Conservation (phyloP, 2,888 invertebrate genomes). For the Tachina grossa region DNA sequence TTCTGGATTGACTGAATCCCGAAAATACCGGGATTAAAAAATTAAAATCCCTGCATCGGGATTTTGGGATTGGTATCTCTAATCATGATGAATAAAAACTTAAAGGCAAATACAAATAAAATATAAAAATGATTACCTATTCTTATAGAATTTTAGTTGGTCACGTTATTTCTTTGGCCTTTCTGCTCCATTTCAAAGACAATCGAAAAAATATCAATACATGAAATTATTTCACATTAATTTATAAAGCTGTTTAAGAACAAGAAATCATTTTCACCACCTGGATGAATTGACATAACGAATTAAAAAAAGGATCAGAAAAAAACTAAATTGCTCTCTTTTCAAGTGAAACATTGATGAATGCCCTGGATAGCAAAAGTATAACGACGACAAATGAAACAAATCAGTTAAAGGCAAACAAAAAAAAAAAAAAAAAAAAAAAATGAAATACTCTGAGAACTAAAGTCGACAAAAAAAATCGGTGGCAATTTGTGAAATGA, state of each 20-base stretch:
- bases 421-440: no score
- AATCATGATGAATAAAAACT: no score
- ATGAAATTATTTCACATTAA: constrained; percentile 58
- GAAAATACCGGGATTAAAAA: no score
- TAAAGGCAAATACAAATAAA: no score
- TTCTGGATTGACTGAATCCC: no score
- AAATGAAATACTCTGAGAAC: constrained; percentile 48
- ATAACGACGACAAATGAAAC: constrained; percentile 62
- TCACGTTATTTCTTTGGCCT: constrained; percentile 12
- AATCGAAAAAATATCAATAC: constrained; percentile 16
- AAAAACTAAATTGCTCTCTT: constrained; percentile 39
- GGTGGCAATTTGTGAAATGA: constrained; percentile 72
- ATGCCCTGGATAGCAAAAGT: constrained; percentile 67
- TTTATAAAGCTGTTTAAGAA: constrained; percentile 66
- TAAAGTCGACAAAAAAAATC: constrained; percentile 75
- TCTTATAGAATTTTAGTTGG: constrained; percentile 25
- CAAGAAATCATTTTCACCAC: constrained; percentile 69
- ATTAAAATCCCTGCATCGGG: no score
- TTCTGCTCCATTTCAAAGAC: constrained; percentile 14
- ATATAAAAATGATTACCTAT: no score
- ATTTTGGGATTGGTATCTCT: no score
- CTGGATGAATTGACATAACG: constrained; percentile 63
- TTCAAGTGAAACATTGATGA: constrained; percentile 70
- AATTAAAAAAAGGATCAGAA: constrained; percentile 51
- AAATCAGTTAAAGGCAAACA: constrained; percentile 65